phyloP scores from a whole-genome alignment of 2,888 invertebrate genomes.

The Flexamia atlantica region DNA sequence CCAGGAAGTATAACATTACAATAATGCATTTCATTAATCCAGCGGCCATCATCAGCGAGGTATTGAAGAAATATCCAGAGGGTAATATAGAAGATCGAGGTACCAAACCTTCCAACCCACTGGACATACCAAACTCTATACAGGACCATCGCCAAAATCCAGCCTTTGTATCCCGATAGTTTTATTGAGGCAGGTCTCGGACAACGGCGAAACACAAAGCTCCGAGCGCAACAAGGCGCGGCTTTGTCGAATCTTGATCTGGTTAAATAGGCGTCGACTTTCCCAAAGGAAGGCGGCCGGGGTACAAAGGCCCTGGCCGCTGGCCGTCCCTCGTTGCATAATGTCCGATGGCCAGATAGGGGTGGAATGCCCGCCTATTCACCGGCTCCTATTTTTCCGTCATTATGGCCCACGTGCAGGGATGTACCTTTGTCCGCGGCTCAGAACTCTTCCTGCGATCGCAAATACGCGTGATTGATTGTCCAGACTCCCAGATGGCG shows the following conservation, averaged over 20 bases:
- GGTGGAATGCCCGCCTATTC: conserved; percentile 53
- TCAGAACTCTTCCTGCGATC: conserved; percentile 56
- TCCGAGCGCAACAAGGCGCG: background rate
- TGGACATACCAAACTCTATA: too few species aligned
- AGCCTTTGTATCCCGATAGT: conserved; percentile 11
- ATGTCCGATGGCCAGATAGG: conserved; percentile 54
- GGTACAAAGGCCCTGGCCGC: conserved; percentile 42
- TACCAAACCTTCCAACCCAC: too few species aligned
- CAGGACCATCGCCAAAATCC: conserved; percentile 1
- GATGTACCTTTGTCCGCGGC: conserved; percentile 43
- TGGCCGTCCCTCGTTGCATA: conserved; percentile 45
- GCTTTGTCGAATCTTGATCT: conserved; percentile 45
- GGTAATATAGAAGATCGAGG: too few species aligned
- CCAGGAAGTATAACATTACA: too few species aligned
- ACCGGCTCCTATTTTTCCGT: conserved; percentile 59
- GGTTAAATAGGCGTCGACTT: conserved; percentile 60
- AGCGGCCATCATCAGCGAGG: too few species aligned
- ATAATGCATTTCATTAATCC: too few species aligned
- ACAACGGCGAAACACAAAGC: conserved; percentile 42
- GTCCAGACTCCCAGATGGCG: conserved; percentile 25
- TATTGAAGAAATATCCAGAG: too few species aligned
- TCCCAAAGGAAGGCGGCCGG: conserved; percentile 31
- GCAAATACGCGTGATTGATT: conserved; percentile 54
- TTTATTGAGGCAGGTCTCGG: conserved; percentile 42
- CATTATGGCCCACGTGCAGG: conserved; percentile 58